Conservation (phyloP, 2,888 invertebrate species). For the Aspidiotus destructor region DNA sequence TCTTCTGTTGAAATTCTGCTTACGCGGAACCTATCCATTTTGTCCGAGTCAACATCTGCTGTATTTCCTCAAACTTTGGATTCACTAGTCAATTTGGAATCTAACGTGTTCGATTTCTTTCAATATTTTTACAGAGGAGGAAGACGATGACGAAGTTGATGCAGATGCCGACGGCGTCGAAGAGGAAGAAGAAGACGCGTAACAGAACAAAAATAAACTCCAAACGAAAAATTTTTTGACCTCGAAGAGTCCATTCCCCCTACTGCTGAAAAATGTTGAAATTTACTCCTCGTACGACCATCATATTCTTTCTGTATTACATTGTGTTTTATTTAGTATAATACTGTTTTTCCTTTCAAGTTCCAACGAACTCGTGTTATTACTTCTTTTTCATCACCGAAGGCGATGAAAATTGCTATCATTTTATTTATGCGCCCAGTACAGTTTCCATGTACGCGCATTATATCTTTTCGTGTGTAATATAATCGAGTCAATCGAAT, state of each 20-base stretch:
- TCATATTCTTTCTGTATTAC: constrained; percentile 7
- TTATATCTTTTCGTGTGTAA: neutral
- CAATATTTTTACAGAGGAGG: constrained; percentile 37
- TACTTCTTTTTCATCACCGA: neutral
- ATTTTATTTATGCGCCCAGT: neutral
- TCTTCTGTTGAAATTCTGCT: no score
- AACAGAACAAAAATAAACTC: constrained; percentile 36
- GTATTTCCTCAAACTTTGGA: no score
- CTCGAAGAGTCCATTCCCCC: constrained; percentile 28
- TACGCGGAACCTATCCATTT: no score
- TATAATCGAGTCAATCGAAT: constrained; percentile 3
- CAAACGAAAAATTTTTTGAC: constrained; percentile 29
- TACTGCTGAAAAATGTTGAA: constrained; percentile 15
- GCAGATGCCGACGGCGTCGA: constrained; percentile 36
- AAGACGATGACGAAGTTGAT: constrained; percentile 36
- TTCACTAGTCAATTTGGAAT: no score
- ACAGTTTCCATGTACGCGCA: neutral
- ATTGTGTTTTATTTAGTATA: neutral
- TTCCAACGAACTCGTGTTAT: neutral
- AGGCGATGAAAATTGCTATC: neutral
- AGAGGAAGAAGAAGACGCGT: constrained; percentile 38
- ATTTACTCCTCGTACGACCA: no score
- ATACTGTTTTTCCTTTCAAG: constrained; percentile 7
- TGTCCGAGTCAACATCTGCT: no score
- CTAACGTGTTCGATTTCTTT: neutral